Evolutionary conservation across 2,113 vertebrate genomes (phyloP).

Genomic region (Upupa epops): DNA sequence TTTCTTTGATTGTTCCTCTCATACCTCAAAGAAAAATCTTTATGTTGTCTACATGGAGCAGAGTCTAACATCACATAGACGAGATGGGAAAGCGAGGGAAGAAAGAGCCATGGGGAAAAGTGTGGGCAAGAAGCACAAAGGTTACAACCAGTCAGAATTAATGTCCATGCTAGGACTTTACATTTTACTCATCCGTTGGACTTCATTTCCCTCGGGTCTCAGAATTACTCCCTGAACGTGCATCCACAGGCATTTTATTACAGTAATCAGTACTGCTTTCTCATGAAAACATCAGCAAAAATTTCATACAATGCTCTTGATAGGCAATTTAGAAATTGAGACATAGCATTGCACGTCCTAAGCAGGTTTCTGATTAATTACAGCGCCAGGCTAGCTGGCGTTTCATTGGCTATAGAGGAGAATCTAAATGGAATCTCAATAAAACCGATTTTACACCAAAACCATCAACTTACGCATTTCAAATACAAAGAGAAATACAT

Average conservation of each 20-base stretch:
- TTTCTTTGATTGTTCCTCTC: not conserved
- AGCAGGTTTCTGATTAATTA: slow-evolving; percentile 44
- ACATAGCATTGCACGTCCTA: not conserved
- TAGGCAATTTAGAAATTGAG: slow-evolving; percentile 34
- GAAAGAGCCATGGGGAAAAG: not conserved
- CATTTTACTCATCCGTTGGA: not conserved
- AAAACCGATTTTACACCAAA: slow-evolving; percentile 16
- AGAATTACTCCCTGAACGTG: not conserved
- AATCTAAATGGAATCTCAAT: slow-evolving; percentile 32
- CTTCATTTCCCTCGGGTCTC: not conserved
- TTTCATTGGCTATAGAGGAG: not conserved
- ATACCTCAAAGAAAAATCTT: not conserved
- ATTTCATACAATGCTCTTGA: not conserved
- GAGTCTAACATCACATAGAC: not conserved
- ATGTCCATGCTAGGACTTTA: not conserved
- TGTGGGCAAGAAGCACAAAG: not conserved
- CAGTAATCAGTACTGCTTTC: not conserved
- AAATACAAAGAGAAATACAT: not conserved
- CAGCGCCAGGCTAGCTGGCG: not conserved
- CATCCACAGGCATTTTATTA: not conserved
- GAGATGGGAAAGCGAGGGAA: not conserved
- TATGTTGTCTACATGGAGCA: not conserved
- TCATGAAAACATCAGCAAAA: slow-evolving; percentile 16
- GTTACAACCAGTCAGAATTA: not conserved
- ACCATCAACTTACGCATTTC: not conserved